These are phyloP conservation scores for Ctenomys sociabilis DNA, from an alignment of 2,113 vertebrate genomes.

Conservation along the genomic window DNA sequence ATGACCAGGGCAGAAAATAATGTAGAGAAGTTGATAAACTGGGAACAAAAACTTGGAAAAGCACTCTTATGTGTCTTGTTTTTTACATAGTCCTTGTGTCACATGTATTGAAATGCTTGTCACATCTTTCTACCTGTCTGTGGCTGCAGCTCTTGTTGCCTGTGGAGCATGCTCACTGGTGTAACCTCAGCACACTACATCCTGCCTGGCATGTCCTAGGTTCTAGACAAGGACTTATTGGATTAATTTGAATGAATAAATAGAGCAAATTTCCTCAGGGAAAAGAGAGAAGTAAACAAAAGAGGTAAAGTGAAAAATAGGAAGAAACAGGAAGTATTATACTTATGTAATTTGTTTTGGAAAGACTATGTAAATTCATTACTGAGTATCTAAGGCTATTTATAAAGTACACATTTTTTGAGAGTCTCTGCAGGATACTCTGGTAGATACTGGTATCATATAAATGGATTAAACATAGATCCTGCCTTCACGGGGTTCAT, in stretches of 20 bases:
- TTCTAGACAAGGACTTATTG: neutral
- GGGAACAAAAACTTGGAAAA: neutral
- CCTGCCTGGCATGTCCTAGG: neutral
- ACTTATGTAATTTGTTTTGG: neutral
- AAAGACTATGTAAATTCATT: neutral
- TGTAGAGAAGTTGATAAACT: neutral
- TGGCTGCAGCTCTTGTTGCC: neutral
- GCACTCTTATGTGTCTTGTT: neutral
- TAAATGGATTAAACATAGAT: neutral
- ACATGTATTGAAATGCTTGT: neutral
- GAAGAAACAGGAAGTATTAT: neutral
- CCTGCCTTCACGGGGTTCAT: neutral
- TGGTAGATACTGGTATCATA: neutral
- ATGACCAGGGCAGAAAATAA: neutral
- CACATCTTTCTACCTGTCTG: neutral
- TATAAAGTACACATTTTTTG: neutral
- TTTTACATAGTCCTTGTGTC: neutral
- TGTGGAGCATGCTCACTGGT: neutral
- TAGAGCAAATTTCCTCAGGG: neutral
- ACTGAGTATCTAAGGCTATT: neutral
- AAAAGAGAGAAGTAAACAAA: neutral
- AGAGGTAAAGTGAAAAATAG: slow-evolving; percentile 5
- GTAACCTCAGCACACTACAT: neutral
- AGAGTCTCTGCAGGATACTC: neutral
- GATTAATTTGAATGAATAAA: slow-evolving; percentile 21